Percentiles rank a stretch among this genome's conserved stretches.
Conservation (phyloP, 2,888 invertebrate species). For the Notodromas monacha region DNA sequence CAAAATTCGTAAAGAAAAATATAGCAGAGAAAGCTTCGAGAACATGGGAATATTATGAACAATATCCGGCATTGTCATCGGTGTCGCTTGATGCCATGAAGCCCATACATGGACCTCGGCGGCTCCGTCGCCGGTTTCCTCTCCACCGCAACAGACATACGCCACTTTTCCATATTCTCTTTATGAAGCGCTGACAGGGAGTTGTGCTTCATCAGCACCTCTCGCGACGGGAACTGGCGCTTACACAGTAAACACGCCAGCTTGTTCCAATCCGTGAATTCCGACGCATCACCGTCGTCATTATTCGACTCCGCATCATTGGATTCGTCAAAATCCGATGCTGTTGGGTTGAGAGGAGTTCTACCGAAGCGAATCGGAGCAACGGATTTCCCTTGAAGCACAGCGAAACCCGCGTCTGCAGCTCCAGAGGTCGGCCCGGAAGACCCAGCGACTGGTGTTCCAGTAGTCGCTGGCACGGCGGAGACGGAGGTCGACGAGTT, state of each 20-base stretch:
- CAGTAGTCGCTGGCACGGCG: constrained; percentile 18
- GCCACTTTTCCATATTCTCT: constrained; percentile 35
- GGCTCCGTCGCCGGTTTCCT: too few species aligned
- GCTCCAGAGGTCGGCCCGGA: constrained; percentile 24
- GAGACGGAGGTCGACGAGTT: too few species aligned
- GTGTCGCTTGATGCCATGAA: too few species aligned
- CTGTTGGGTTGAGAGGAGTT: constrained; percentile 15
- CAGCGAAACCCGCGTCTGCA: constrained; percentile 72
- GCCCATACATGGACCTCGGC: too few species aligned
- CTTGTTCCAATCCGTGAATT: constrained; percentile 40
- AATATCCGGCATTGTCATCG: too few species aligned
- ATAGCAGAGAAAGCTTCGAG: too few species aligned
- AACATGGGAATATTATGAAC: too few species aligned
- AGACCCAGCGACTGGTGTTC: constrained; percentile 10
- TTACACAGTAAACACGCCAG: constrained; percentile 79
- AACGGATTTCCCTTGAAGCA: constrained; percentile 30
- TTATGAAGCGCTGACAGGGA: constrained; percentile 79
- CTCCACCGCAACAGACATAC: too few species aligned
- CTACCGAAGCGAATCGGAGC: constrained; percentile 31
- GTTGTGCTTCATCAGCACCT: constrained; percentile 54
- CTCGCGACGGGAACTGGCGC: constrained; percentile 60
- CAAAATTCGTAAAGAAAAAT: too few species aligned
- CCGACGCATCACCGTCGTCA: constrained; percentile 13
- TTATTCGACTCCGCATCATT: constrained; percentile 26
- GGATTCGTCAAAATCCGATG: constrained; percentile 43